These are phyloP conservation scores for Corythornis vintsioides DNA, from an alignment of 2,113 vertebrate genomes.

Conservation along the genomic window DNA sequence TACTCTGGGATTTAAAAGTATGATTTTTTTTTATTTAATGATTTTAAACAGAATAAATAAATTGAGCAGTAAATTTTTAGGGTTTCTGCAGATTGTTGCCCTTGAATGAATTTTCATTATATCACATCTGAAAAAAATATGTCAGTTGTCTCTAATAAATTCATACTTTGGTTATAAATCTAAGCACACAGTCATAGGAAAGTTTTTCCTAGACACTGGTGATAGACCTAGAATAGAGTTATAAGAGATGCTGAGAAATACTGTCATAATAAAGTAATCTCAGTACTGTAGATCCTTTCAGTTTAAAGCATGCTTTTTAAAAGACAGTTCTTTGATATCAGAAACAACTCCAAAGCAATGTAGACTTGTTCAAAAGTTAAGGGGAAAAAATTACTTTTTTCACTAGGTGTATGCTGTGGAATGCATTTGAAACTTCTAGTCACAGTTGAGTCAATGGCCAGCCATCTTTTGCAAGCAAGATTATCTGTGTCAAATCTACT, in stretches of 20 bases:
- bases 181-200: neutral
- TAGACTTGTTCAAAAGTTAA: neutral
- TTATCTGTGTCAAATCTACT: neutral
- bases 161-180: neutral
- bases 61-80: neutral
- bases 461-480: neutral
- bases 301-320: neutral
- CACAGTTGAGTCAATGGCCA: neutral
- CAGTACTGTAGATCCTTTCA: neutral
- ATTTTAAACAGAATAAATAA: neutral
- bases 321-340: neutral
- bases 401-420: neutral
- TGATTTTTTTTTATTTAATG: neutral
- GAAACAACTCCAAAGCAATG: neutral
- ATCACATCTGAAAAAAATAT: neutral
- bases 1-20: neutral
- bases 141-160: neutral
- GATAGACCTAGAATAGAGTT: neutral
- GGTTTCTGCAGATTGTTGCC: neutral
- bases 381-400: neutral
- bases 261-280: neutral
- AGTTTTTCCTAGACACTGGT: neutral
- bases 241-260: neutral
- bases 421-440: neutral
- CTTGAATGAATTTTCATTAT: neutral